Conservation (phyloP, 2,797 vertebrate genomes). For the Artibeus jamaicensis region DNA sequence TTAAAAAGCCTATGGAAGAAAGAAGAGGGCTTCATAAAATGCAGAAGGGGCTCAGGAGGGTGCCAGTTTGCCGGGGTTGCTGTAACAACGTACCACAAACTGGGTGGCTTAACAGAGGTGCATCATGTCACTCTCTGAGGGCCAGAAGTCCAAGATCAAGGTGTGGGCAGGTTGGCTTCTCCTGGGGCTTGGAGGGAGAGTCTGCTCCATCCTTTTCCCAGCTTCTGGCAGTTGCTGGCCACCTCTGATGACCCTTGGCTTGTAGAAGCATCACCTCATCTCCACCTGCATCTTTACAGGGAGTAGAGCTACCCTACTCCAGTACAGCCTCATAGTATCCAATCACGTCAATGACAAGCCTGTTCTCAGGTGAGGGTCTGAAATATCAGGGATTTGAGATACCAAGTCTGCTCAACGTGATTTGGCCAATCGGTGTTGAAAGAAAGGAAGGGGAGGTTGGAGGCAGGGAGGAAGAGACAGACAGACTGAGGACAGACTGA, state of each 20-base stretch:
- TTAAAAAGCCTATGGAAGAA: neutral
- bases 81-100: rapidly evolving
- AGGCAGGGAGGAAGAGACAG: neutral
- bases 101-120: neutral
- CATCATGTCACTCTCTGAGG: neutral
- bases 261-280: neutral
- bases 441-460: neutral
- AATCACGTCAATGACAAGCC: neutral
- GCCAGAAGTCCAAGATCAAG: neutral
- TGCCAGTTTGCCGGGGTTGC: neutral
- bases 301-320: too few species aligned
- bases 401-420: neutral
- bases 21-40: neutral
- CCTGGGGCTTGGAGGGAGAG: neutral
- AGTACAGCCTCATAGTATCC: neutral
- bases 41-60: neutral
- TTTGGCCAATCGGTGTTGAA: neutral
- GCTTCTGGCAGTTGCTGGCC: neutral
- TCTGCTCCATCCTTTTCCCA: neutral
- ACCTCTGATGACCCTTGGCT: neutral
- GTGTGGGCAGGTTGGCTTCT: neutral
- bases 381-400: neutral
- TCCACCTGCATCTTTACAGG: neutral
- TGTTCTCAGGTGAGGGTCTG: neutral
- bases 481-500: neutral